These are phyloP conservation scores for Metopolophium dirhodum DNA, from an alignment of 1,140 invertebrate genomes.

Conservation along the genomic window DNA sequence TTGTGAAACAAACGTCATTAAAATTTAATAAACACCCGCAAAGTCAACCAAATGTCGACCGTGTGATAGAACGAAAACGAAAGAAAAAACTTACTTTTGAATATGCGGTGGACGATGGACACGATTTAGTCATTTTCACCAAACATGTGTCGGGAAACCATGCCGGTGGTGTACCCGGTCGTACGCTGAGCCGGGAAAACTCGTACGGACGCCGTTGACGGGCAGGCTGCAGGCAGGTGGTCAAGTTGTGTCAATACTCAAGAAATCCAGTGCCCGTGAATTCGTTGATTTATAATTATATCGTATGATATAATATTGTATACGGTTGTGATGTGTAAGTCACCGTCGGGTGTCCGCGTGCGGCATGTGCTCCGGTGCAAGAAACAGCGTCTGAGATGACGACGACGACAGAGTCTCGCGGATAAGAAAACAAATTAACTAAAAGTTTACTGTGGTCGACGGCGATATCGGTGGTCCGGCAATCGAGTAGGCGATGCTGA, in stretches of 20 bases:
- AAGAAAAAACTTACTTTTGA: neutral
- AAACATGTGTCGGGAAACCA: neutral
- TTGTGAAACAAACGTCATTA: neutral
- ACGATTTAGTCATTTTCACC: neutral
- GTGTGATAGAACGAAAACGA: neutral
- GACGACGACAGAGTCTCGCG: neutral
- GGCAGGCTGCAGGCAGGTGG: no score
- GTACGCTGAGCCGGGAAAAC: neutral
- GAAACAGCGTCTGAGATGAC: neutral
- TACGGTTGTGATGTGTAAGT: neutral
- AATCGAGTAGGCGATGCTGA: neutral
- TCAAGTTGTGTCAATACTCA: neutral
- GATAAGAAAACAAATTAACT: neutral
- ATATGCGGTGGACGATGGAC: neutral
- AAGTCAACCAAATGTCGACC: neutral
- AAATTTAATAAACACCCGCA: neutral
- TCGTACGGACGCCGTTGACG: neutral
- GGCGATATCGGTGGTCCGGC: neutral
- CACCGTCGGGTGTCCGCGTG: no score
- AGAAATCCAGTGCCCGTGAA: neutral
- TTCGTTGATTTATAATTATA: rapidly evolving
- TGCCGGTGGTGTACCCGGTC: no score
- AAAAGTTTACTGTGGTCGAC: neutral
- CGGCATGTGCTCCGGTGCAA: no score
- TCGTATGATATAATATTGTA: no score